A percentile compares a stretch with the other conserved stretches of the same genome.
Conservation (phyloP, 2,888 invertebrate genomes). For the Portevinia maculata region DNA sequence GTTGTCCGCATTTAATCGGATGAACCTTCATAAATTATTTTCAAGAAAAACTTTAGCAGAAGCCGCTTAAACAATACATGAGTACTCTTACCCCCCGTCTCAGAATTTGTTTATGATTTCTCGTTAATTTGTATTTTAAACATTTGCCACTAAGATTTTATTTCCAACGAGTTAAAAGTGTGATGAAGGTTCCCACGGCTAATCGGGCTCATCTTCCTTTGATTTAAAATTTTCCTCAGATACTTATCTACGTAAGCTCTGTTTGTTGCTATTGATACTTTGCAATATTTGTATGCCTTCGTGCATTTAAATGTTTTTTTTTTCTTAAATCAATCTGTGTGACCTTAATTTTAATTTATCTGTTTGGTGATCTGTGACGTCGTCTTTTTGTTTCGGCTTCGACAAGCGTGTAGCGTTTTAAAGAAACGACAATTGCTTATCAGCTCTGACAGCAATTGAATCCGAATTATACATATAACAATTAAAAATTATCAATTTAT, state of each 20-base stretch:
- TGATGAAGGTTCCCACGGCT: constrained; percentile 51
- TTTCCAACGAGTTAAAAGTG: neutral
- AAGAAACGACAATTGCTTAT: neutral
- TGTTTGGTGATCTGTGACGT: constrained; percentile 14
- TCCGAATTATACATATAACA: constrained; percentile 50
- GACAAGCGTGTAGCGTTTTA: constrained; percentile 26
- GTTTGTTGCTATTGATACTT: constrained; percentile 14
- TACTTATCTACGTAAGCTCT: neutral
- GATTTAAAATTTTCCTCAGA: constrained; percentile 19
- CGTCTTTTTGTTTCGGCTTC: neutral
- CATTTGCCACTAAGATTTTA: constrained; percentile 22
- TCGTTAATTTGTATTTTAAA: constrained; percentile 47
- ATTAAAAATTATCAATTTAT: constrained; percentile 73
- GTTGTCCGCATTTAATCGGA: constrained; percentile 53
- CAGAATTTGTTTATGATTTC: constrained; percentile 39
- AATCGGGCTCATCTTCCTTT: constrained; percentile 19
- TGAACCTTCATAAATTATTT: constrained; percentile 67
- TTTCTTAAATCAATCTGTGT: constrained; percentile 45
- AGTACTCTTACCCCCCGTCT: neutral
- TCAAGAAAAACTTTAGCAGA: constrained; percentile 38
- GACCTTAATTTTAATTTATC: constrained; percentile 61
- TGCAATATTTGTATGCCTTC: constrained; percentile 41
- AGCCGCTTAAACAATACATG: neutral
- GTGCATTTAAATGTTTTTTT: constrained; percentile 16
- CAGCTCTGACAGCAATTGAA: constrained; percentile 14